A percentile compares a stretch with the other conserved stretches of the same genome.
These are phyloP conservation scores for Saguinus imperator DNA, from an alignment of 2,113 vertebrate species.

Conservation along the genomic window DNA sequence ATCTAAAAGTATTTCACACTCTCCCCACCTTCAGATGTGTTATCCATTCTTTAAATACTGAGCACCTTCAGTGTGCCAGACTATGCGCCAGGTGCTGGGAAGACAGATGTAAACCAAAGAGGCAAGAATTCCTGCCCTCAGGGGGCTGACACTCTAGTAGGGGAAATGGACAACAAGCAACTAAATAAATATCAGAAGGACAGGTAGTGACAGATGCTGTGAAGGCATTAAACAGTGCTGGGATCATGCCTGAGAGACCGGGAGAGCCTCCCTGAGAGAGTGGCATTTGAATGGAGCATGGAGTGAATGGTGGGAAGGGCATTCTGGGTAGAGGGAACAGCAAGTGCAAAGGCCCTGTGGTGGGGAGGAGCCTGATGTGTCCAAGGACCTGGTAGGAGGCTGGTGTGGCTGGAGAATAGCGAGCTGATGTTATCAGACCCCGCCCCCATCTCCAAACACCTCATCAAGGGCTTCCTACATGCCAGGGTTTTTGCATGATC, in stretches of 20 bases:
- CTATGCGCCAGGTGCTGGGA: conserved; percentile 12
- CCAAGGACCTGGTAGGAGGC: neutral
- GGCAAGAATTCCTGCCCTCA: neutral
- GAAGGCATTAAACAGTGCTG: neutral
- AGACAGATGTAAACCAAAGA: conserved; percentile 13
- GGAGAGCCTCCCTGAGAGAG: neutral
- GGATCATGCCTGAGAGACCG: neutral
- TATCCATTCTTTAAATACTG: conserved; percentile 7
- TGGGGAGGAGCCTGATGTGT: neutral
- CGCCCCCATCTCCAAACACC: neutral
- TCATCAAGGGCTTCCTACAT: neutral
- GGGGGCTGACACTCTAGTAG: neutral
- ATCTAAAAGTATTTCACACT: neutral
- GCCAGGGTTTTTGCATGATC: neutral
- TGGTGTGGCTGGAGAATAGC: neutral
- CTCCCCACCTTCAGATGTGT: neutral
- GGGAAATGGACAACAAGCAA: neutral
- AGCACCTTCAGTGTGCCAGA: neutral
- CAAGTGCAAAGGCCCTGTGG: neutral
- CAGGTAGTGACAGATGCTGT: neutral
- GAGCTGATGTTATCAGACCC: neutral
- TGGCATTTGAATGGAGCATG: neutral
- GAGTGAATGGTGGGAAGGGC: neutral
- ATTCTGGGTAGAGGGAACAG: neutral
- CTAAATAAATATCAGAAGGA: neutral